Base-by-base conservation (phyloP, 2,888 invertebrate species). In the Apotomis turbidana region DNA sequence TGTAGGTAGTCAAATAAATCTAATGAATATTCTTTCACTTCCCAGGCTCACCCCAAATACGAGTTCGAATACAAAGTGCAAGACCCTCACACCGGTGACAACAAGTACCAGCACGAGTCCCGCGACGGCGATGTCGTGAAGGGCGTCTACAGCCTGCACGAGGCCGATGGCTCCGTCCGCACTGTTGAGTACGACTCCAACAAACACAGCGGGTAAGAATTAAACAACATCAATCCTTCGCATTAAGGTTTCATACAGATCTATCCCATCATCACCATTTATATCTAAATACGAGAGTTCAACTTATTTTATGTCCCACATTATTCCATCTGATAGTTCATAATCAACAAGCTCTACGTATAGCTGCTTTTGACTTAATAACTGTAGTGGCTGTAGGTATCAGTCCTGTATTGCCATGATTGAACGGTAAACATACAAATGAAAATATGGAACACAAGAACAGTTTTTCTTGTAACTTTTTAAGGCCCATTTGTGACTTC, bases 61-160 rank as follows among this genome's bases (percentile, higher is more conserved):
- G 83, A 82, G 71, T 85, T 82, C 77, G 81, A 78, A 64, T 85
- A 86, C 82, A 83, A 84, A 63, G 85, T 87, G 61, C 79, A 82
- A 60, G 86, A 86, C 76, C 82, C 79, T 1, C 84, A 86, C 79
- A 85, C 87, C 61, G 81, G 81, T 38, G 87, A 87, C 81, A 76
- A 78, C 77, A 87, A 86, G 81, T 79, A 78, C 75, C 87, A 87
- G 79, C 85, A 85, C 71, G 87, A 87, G 80, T 71, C 78, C 63
- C 87, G 87, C 77, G 85, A 87, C 75, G 86, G 86, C 13, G 87
- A 86, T 75, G 82, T 80, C 61, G 86, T 86, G 70, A 84, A 84
- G 79, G 87, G 86, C 57, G 82, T 78, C 77, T 87, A 87, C 82
- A 80, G 81, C 54, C 80, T 87, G 77, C 85, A 85, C 57, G 83